These are phyloP conservation scores for Enteromius radiatus DNA, from an alignment of 2,797 vertebrate genomes.

Conservation along the genomic window DNA sequence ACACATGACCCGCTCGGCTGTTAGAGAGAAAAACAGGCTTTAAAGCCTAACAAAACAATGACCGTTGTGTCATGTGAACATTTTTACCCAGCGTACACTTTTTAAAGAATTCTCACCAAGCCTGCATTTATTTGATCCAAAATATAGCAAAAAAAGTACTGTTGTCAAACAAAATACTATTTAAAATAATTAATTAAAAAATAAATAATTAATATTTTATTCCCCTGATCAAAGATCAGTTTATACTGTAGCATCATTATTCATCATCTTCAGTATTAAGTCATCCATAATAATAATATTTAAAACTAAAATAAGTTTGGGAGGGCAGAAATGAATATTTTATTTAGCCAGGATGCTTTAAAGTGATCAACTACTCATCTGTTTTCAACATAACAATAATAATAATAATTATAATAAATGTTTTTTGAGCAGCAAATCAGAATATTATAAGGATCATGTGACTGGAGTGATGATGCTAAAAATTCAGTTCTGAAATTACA, in stretches of 20 bases:
- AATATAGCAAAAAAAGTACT: too few relatives aligned
- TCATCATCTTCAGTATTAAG: neutral
- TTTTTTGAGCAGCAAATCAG: neutral
- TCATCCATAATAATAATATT: too few relatives aligned
- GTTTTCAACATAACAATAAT: too few relatives aligned
- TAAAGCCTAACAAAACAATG: neutral
- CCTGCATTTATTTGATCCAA: neutral
- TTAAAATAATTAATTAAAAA: too few relatives aligned
- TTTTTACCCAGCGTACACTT: neutral
- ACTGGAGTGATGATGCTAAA: neutral
- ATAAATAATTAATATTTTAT: too few relatives aligned
- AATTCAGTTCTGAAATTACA: neutral
- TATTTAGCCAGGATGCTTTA: too few relatives aligned
- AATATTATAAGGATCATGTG: too few relatives aligned
- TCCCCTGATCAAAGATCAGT: neutral
- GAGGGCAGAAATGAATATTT: too few relatives aligned
- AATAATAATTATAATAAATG: too few relatives aligned
- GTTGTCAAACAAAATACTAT: too few relatives aligned
- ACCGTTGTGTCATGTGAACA: neutral
- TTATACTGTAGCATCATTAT: neutral
- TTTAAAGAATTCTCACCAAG: neutral
- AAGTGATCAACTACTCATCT: too few relatives aligned
- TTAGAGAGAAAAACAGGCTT: neutral
- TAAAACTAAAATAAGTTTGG: too few relatives aligned
- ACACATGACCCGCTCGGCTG: constrained; percentile 2